These are phyloP conservation scores for human (Homo sapiens) DNA, from an alignment of 2,113 vertebrate species.

Conservation along the genomic window GRCh38 chr11:122095001-122095500, in stretches of 20 bases:
- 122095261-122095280: background rate
- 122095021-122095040: background rate
- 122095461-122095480: constrained; percentile 82
- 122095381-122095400: constrained; percentile 58
- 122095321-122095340: constrained; percentile 31
- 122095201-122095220: constrained; percentile 36
- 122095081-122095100: constrained; percentile 34
- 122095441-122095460: constrained; percentile 83
- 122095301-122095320: background rate
- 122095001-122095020: background rate
- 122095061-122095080: background rate
- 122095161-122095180: background rate
- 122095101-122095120: background rate
- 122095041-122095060: constrained; percentile 17
- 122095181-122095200: background rate
- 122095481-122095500: constrained; percentile 84
- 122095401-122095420: constrained; percentile 62
- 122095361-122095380: constrained; percentile 52
- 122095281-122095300: constrained; percentile 47
- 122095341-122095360: constrained; percentile 49
- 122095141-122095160: background rate
- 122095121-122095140: background rate
- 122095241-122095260: constrained; percentile 43
- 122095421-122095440: constrained; percentile 77
- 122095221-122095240: background rate